Conservation (phyloP, 1,140 invertebrate genomes). For the Drosophila tristis region DNA sequence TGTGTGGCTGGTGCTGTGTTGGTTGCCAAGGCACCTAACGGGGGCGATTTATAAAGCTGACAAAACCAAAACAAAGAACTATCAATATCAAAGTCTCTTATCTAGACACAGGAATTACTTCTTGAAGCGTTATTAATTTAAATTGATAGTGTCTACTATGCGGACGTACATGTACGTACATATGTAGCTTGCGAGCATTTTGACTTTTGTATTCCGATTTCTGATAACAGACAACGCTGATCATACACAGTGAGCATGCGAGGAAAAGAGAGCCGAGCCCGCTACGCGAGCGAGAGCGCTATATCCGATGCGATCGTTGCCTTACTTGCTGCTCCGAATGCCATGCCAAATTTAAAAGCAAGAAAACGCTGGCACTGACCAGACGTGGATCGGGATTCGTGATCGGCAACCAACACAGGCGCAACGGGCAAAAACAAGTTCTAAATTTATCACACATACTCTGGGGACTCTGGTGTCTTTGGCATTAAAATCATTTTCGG, state of each 20-base stretch:
- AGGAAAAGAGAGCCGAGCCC: slow-evolving; percentile 7
- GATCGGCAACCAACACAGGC: slow-evolving; percentile 52
- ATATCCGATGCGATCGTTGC: slow-evolving; percentile 14
- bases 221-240: slow-evolving; percentile 68
- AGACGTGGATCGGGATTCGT: slow-evolving; percentile 69
- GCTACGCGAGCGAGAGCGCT: slow-evolving; percentile 5
- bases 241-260: slow-evolving; percentile 52
- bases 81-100: slow-evolving; percentile 67
- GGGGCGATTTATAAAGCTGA: slow-evolving; percentile 62
- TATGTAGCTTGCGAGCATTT: slow-evolving; percentile 52
- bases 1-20: no score
- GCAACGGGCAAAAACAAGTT: slow-evolving; percentile 73
- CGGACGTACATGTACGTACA: slow-evolving; percentile 24
- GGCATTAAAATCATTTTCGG: slow-evolving; percentile 63
- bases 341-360: slow-evolving; percentile 66
- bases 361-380: slow-evolving; percentile 71
- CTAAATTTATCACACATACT: slow-evolving; percentile 75
- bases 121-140: slow-evolving; percentile 74
- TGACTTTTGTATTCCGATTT: slow-evolving; percentile 73
- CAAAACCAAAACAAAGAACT: slow-evolving; percentile 57
- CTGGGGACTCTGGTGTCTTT: slow-evolving; percentile 64
- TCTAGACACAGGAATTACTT: slow-evolving; percentile 62
- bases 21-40: slow-evolving; percentile 41
- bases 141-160: slow-evolving; percentile 68
- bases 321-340: slow-evolving; percentile 42